These are phyloP conservation scores for Microdon myrmicae DNA, from an alignment of 2,888 invertebrate species.

Conservation along the genomic window DNA sequence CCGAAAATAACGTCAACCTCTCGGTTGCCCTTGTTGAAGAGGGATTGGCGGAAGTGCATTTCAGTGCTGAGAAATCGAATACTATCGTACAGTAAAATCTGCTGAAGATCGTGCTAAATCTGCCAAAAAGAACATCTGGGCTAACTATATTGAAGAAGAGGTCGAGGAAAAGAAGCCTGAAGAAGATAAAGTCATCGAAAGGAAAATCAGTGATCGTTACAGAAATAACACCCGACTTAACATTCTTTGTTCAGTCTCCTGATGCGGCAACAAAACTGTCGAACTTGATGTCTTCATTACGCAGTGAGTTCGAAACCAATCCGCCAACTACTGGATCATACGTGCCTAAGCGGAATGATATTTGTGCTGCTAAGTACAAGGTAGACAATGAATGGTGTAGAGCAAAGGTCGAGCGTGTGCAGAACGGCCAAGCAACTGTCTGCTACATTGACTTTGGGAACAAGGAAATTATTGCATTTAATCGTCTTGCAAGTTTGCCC, in stretches of 20 bases:
- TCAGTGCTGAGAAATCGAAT: slow-evolving; percentile 92
- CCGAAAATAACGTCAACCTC: slow-evolving; percentile 84
- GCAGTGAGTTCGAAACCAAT: slow-evolving; percentile 85
- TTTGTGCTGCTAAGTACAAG: slow-evolving; percentile 90
- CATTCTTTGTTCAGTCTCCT: slow-evolving; percentile 89
- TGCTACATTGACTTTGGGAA: slow-evolving; percentile 98
- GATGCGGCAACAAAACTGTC: slow-evolving; percentile 89
- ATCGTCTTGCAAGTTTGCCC: too few relatives aligned
- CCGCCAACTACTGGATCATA: slow-evolving; percentile 89
- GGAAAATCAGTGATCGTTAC: slow-evolving; percentile 88
- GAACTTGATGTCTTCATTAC: slow-evolving; percentile 84
- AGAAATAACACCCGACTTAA: slow-evolving; percentile 80
- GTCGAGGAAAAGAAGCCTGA: slow-evolving; percentile 66
- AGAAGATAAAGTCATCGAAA: slow-evolving; percentile 73
- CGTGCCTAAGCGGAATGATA: slow-evolving; percentile 83
- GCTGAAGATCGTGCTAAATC: slow-evolving; percentile 92
- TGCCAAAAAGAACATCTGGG: slow-evolving; percentile 79
- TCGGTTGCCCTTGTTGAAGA: slow-evolving; percentile 91
- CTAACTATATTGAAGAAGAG: slow-evolving; percentile 78
- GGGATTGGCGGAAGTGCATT: slow-evolving; percentile 91
- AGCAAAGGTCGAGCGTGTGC: slow-evolving; percentile 87
- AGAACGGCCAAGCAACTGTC: slow-evolving; percentile 80
- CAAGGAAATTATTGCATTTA: slow-evolving; percentile 82
- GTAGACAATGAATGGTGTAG: slow-evolving; percentile 96
- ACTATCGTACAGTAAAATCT: slow-evolving; percentile 79